Conservation (phyloP, 2,113 vertebrate species). For the Otolemur garnettii region DNA sequence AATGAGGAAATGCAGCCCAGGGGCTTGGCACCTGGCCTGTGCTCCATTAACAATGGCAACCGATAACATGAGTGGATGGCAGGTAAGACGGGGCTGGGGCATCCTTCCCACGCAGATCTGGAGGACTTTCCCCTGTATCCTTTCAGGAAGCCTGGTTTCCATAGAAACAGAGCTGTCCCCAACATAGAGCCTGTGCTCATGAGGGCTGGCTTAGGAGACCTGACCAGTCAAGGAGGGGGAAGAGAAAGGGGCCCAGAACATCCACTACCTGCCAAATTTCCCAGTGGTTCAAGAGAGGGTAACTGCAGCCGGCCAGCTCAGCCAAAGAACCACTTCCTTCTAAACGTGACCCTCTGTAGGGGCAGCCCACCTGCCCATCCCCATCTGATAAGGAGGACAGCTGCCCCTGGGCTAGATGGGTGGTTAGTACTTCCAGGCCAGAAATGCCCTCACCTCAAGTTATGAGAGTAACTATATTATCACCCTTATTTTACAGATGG, state of each 20-base stretch:
- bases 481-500: neutral
- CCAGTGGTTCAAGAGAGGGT: neutral
- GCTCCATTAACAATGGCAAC: neutral
- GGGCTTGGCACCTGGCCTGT: accelerated
- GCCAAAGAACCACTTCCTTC: constrained; percentile 11
- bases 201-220: constrained; percentile 29
- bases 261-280: neutral
- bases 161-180: constrained; percentile 60
- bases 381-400: neutral
- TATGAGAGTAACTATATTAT: accelerated
- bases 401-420: neutral
- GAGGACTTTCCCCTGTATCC: neutral
- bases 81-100: neutral
- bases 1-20: too few relatives aligned
- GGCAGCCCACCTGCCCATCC: neutral
- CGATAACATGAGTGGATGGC: accelerated
- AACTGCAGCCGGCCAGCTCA: accelerated
- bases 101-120: neutral
- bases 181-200: neutral
- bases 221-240: neutral
- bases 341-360: neutral
- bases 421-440: neutral
- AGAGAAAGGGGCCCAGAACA: neutral
- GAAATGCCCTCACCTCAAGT: neutral
- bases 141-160: constrained; percentile 73